These are phyloP conservation scores for Brachyhypopomus gauderio DNA, from an alignment of 2,113 vertebrate species.

Conservation along the genomic window DNA sequence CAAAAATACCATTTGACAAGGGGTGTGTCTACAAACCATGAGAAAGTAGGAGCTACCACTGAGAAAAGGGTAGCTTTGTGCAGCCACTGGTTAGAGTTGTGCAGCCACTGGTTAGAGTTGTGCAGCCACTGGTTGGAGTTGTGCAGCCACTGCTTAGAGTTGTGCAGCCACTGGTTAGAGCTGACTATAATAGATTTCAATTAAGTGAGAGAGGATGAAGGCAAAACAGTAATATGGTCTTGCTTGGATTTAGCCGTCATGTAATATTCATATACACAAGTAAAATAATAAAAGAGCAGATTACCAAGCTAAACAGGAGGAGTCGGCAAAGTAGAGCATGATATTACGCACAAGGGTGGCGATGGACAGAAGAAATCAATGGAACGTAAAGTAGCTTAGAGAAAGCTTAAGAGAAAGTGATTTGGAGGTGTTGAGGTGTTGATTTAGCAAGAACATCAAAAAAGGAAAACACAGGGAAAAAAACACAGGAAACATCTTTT, in stretches of 20 bases:
- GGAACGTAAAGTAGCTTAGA: neutral
- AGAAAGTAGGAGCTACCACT: neutral
- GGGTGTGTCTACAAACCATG: neutral
- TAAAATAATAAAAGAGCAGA: neutral
- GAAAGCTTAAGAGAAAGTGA: neutral
- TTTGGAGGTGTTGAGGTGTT: neutral
- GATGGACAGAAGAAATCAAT: neutral
- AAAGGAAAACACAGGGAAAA: neutral
- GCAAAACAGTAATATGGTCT: neutral
- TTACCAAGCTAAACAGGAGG: no score
- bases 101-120: neutral
- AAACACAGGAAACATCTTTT: no score
- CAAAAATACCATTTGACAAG: neutral
- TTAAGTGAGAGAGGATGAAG: neutral
- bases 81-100: neutral
- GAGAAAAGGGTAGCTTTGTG: neutral
- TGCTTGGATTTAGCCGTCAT: neutral
- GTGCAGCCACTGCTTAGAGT: neutral
- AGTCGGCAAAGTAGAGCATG: neutral
- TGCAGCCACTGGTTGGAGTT: neutral
- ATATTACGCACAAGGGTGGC: neutral
- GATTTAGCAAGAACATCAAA: neutral
- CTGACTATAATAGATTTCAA: neutral
- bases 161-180: neutral
- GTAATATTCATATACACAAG: constrained; percentile 13